phyloP scores from a whole-genome alignment of 2,113 vertebrate species.

The Pogona vitticeps region DNA sequence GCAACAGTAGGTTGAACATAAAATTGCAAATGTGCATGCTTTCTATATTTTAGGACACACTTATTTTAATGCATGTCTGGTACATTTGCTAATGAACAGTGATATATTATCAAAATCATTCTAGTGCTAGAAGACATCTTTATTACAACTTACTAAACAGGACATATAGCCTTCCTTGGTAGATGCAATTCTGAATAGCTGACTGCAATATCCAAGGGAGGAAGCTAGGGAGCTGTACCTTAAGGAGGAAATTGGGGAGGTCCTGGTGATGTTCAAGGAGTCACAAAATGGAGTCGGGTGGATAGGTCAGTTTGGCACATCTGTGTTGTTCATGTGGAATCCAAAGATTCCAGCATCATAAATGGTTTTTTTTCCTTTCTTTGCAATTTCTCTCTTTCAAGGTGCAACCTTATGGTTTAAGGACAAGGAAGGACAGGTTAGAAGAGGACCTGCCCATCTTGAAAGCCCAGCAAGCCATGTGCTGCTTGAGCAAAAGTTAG shows the following conservation, averaged over 20 bases:
- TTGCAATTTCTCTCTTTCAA: neutral
- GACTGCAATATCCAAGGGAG: neutral
- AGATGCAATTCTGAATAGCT: neutral
- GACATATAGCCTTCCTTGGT: neutral
- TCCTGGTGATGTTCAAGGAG: neutral
- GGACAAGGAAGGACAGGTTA: neutral
- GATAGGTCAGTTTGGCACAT: neutral
- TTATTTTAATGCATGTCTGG: neutral
- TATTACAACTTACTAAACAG: neutral
- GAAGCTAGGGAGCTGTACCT: neutral
- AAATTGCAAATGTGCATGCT: neutral
- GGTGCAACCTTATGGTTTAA: neutral
- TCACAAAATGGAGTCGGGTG: too few relatives aligned
- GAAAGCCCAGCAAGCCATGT: neutral
- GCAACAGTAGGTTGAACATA: neutral
- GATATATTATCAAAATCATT: neutral
- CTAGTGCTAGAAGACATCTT: neutral
- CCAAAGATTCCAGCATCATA: too few relatives aligned
- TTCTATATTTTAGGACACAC: neutral
- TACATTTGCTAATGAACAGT: neutral
- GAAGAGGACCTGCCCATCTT: neutral
- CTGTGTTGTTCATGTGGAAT: neutral
- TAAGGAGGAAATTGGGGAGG: neutral
- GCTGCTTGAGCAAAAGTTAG: neutral
- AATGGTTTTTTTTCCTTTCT: too few relatives aligned